Conservation (phyloP, 2,113 vertebrate species). For the Chlamydotis undulata region DNA sequence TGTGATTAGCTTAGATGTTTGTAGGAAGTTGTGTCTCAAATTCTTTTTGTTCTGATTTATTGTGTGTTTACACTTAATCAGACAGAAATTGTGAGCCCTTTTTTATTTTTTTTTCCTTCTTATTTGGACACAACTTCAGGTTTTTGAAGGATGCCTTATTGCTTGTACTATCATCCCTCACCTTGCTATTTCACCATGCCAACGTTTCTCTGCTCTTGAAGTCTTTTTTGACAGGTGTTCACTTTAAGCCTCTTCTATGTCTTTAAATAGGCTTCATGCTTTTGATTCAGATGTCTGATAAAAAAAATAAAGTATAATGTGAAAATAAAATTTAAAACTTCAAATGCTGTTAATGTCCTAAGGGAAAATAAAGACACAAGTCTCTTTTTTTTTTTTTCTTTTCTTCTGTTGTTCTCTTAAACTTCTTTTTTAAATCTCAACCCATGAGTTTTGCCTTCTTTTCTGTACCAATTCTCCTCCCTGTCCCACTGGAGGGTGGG, state of each 20-base stretch:
- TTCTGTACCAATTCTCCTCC: no score
- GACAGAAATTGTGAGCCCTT: not conserved
- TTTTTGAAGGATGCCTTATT: not conserved
- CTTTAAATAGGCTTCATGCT: not conserved
- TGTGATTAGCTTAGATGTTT: not conserved
- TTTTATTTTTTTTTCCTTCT: not conserved
- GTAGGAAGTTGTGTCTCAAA: not conserved
- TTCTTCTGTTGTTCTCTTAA: no score
- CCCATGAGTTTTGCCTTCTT: no score
- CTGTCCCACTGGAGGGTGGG: no score
- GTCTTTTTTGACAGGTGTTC: not conserved
- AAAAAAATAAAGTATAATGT: not conserved
- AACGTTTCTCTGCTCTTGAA: not conserved
- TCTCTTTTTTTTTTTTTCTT: not conserved
- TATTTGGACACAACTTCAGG: not conserved
- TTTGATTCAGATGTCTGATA: not conserved
- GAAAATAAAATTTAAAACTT: not conserved
- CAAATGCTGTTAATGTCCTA: not conserved
- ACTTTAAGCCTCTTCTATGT: not conserved
- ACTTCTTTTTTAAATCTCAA: no score
- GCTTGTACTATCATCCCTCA: not conserved
- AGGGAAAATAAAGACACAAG: not conserved
- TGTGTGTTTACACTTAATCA: not conserved
- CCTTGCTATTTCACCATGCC: not conserved
- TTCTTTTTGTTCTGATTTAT: not conserved